Conservation (phyloP, 2,797 vertebrate genomes). For the Catostomus latipinnis region DNA sequence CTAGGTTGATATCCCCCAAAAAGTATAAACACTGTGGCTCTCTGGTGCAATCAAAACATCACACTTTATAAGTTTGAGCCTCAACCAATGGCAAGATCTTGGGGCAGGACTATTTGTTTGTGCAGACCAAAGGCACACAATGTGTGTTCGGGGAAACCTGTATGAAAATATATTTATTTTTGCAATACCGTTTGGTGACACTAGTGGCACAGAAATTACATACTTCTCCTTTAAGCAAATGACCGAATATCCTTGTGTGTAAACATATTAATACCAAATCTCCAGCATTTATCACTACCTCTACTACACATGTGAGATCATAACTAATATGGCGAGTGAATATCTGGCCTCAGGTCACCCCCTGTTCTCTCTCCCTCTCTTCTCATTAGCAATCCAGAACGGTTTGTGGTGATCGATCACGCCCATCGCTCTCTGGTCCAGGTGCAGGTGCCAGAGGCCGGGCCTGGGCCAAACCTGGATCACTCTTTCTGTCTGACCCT, state of each 20-base stretch:
- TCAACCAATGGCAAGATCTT: too few relatives aligned
- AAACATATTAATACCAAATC: neutral
- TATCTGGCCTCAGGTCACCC: neutral
- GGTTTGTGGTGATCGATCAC: constrained; percentile 56
- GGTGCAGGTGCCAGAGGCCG: constrained; percentile 36
- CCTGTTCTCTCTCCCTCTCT: neutral
- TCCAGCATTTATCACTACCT: neutral
- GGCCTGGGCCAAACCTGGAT: constrained; percentile 26
- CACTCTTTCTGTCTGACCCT: constrained; percentile 52
- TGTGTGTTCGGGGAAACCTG: too few relatives aligned
- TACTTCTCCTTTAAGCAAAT: neutral
- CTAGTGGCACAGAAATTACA: too few relatives aligned
- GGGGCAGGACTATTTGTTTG: too few relatives aligned
- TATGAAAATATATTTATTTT: too few relatives aligned
- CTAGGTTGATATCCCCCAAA: too few relatives aligned
- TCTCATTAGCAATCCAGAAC: constrained; percentile 45
- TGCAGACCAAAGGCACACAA: too few relatives aligned
- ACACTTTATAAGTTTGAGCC: too few relatives aligned
- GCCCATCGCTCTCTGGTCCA: constrained; percentile 59
- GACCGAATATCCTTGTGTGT: neutral
- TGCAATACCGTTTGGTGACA: too few relatives aligned
- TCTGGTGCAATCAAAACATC: too few relatives aligned
- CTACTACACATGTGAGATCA: too few relatives aligned
- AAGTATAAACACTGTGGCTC: too few relatives aligned
- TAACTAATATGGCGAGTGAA: neutral